These are phyloP conservation scores for Galerucella nymphaeae DNA, from an alignment of 2,888 invertebrate species.

Conservation along the genomic window DNA sequence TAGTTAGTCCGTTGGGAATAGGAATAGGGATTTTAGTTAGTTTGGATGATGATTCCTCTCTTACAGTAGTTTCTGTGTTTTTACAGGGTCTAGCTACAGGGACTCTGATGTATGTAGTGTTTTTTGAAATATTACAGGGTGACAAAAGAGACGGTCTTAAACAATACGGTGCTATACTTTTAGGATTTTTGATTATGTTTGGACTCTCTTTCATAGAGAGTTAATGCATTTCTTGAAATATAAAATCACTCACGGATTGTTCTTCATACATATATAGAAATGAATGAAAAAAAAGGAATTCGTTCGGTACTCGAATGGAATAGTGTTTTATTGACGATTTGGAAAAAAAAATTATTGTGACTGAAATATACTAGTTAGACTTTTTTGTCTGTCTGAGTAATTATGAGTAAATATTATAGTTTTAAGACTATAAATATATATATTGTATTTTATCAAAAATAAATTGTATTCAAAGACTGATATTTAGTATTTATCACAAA, in stretches of 20 bases:
- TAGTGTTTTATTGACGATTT: no score
- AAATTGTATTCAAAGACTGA: no score
- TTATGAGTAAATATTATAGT: no score
- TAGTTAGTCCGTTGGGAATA: constrained; percentile 84
- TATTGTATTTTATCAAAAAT: no score
- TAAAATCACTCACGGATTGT: not conserved
- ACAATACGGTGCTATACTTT: constrained; percentile 74
- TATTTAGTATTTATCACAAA: no score
- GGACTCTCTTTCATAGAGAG: constrained; percentile 55
- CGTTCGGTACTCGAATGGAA: not conserved
- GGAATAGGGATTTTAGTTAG: constrained; percentile 78
- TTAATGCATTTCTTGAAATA: no score
- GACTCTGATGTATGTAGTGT: constrained; percentile 94
- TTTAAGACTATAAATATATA: no score
- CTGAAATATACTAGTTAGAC: no score
- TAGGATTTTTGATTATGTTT: constrained; percentile 81
- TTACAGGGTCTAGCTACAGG: constrained; percentile 91
- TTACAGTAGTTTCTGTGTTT: constrained; percentile 73
- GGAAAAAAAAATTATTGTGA: no score
- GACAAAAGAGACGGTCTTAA: constrained; percentile 70
- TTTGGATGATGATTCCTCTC: constrained; percentile 69
- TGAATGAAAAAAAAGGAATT: not conserved
- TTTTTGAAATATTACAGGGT: constrained; percentile 88
- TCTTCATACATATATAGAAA: not conserved
- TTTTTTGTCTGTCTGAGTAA: no score